Percentiles rank a stretch among this genome's conserved stretches.
Evolutionary conservation across 2,113 vertebrate genomes (phyloP).

Genomic region (Archilochus colubris): DNA sequence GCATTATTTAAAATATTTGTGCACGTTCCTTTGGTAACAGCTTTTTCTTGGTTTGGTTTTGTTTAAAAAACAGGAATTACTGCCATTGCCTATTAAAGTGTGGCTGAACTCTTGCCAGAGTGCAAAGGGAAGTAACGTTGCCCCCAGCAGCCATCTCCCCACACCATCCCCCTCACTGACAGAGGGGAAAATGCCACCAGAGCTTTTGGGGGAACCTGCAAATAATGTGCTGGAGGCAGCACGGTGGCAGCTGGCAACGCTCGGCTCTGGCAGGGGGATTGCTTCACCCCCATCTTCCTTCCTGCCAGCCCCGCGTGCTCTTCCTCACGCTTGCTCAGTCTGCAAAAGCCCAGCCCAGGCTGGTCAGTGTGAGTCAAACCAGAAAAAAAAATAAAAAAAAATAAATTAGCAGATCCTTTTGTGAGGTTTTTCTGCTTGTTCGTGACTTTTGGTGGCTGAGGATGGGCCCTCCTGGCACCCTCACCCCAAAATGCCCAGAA

Average conservation of each 20-base stretch:
- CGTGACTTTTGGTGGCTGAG: background rate
- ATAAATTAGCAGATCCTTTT: background rate
- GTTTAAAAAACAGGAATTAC: conserved; percentile 15
- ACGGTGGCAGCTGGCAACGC: background rate
- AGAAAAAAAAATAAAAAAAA: background rate
- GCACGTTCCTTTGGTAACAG: background rate
- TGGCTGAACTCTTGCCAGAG: background rate
- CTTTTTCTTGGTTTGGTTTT: background rate
- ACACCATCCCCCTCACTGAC: accelerated
- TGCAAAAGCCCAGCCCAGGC: background rate
- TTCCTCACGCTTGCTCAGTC: conserved; percentile 16
- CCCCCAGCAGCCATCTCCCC: background rate
- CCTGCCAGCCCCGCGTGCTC: background rate
- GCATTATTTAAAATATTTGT: background rate
- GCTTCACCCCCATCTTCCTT: conserved; percentile 57
- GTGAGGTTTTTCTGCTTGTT: background rate
- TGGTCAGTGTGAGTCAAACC: background rate
- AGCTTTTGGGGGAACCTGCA: background rate
- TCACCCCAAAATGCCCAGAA: accelerated
- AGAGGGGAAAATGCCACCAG: background rate
- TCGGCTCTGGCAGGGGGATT: background rate
- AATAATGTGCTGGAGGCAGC: accelerated
- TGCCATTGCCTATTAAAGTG: background rate
- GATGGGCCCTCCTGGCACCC: background rate
- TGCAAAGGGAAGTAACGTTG: background rate